A percentile compares a stretch with the other conserved stretches of the same genome.
Conservation (phyloP, 2,888 invertebrate genomes). For the Zygothrica quintamaculata region DNA sequence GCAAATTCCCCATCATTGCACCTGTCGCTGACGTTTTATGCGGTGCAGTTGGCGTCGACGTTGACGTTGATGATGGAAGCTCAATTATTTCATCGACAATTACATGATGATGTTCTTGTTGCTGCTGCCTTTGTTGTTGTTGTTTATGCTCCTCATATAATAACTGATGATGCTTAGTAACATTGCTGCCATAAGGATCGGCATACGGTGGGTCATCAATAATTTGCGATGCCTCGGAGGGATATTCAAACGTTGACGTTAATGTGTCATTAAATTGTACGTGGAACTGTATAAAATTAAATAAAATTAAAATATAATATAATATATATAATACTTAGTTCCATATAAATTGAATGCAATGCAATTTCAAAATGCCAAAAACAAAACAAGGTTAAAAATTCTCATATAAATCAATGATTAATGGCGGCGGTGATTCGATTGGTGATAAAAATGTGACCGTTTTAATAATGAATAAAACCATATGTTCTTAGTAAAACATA, state of each 20-base stretch:
- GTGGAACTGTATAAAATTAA: constrained; percentile 89
- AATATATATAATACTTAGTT: constrained; percentile 2
- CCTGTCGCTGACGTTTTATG: constrained; percentile 66
- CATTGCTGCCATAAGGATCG: constrained; percentile 74
- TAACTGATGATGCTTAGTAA: constrained; percentile 69
- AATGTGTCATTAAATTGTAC: constrained; percentile 95
- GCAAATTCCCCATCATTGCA: constrained; percentile 84
- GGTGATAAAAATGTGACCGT: too few relatives aligned
- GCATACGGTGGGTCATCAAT: constrained; percentile 87
- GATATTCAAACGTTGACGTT: constrained; percentile 96
- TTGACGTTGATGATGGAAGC: constrained; percentile 76
- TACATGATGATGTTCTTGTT: constrained; percentile 81
- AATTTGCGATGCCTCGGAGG: constrained; percentile 93
- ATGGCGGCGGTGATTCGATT: too few relatives aligned
- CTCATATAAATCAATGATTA: too few relatives aligned
- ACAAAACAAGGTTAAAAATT: not conserved
- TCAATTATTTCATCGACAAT: constrained; percentile 83
- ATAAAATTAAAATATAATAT: constrained; percentile 10
- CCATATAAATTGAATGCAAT: not conserved
- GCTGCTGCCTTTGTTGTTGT: constrained; percentile 49
- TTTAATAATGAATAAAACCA: too few relatives aligned
- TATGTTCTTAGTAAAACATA: too few relatives aligned
- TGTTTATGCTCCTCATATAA: constrained; percentile 67
- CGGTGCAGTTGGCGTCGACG: constrained; percentile 41
- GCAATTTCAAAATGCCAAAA: too few relatives aligned